These are phyloP conservation scores for Lydus trimaculatus DNA, from an alignment of 2,888 invertebrate genomes.

Conservation along the genomic window DNA sequence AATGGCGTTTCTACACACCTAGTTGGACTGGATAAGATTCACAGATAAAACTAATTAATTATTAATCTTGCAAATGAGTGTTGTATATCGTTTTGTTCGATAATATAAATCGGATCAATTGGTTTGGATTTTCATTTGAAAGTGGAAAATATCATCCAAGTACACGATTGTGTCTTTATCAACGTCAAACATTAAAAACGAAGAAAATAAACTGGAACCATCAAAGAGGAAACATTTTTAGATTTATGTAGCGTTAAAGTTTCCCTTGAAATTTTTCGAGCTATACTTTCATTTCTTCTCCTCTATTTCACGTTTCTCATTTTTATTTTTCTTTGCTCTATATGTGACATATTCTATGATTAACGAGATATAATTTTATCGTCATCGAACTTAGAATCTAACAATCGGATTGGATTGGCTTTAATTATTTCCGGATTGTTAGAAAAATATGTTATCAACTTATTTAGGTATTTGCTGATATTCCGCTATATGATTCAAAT, in stretches of 20 bases:
- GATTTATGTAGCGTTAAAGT: slow-evolving; percentile 11
- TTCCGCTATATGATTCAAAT: too few relatives aligned
- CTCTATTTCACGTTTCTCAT: background rate
- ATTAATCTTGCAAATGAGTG: too few relatives aligned
- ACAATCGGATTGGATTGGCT: background rate
- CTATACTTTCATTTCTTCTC: background rate
- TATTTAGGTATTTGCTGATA: too few relatives aligned
- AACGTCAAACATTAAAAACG: background rate
- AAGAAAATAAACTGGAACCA: background rate
- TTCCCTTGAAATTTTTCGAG: background rate
- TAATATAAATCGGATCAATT: too few relatives aligned
- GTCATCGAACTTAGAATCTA: background rate
- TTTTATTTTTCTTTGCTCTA: background rate
- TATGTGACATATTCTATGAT: slow-evolving; percentile 1
- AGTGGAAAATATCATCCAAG: background rate
- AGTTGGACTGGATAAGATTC: too few relatives aligned
- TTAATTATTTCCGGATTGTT: background rate
- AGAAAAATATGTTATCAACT: too few relatives aligned
- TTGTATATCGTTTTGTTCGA: too few relatives aligned
- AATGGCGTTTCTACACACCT: too few relatives aligned
- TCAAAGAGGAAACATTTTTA: slow-evolving; percentile 1
- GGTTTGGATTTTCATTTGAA: too few relatives aligned
- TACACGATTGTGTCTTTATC: background rate
- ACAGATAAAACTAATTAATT: too few relatives aligned
- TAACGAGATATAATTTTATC: background rate